Base-by-base conservation (phyloP, 2,888 invertebrate species). In the Drosophila eohydei region DNA sequence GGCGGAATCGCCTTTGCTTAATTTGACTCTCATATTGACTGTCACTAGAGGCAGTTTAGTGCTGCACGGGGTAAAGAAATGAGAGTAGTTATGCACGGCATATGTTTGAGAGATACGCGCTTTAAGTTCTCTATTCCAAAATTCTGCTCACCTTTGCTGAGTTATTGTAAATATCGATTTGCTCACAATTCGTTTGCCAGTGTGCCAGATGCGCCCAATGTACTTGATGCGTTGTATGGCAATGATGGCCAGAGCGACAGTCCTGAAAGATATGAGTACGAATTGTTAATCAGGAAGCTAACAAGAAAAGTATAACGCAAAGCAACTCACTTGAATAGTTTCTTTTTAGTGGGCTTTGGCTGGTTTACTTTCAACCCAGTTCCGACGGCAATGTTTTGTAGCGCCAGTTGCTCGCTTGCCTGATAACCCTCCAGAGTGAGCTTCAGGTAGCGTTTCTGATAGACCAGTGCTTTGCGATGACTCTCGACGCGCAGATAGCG, bases 361-460 rank as follows among this genome's bases (percentile, higher is more conserved):
- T 82, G 74, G 26, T 54, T n/a, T 2, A 40, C 56, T 12, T 69
- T 61, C 0, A 50, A 12, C 2, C 59, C 58, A 9, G 58, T 44
- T 2, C 56, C 63, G 21, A 57, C 80, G 0, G 83, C 64, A 0
- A 86, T 57, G 6, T 73, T 74, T 48, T 87, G 87, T 30, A 92
- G 65, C 0, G 92, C 89, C 64, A 91, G 84, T 28, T 91, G 88
- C 71, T 93, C 92, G 57, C 89, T 92, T 34, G 92, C 91, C 77
- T 93, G 92, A 76, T 93, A 93, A 12, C 91, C 91, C 54, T 95
- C 81, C 91, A 94, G 78, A 86, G 96, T 94, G 16, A 96, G 94
- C 74, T 97, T 94, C 60, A 98, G 93, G 92, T 98, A 98, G 26
- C 96, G 95, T 93, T 98, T 98, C 93, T 98, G 98, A 94, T 96